A percentile compares a stretch with the other conserved stretches of the same genome.
These are phyloP conservation scores for Xiphydria camelus DNA, from an alignment of 2,888 invertebrate species.

Conservation along the genomic window DNA sequence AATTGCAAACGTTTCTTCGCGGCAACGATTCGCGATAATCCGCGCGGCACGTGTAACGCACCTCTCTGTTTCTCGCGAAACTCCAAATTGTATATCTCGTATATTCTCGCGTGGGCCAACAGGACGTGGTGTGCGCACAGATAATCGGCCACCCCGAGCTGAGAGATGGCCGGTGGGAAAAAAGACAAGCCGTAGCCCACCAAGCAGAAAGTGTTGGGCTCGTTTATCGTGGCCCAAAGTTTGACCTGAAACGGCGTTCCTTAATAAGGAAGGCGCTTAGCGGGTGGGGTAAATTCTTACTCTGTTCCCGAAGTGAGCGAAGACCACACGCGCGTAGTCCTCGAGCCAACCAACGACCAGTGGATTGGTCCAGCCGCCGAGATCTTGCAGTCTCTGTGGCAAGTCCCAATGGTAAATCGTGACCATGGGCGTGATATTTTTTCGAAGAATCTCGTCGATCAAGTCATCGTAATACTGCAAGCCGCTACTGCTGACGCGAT, in stretches of 20 bases:
- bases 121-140: conserved; percentile 67
- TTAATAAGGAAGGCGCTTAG: conserved; percentile 59
- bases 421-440: conserved; percentile 65
- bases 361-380: conserved; percentile 72
- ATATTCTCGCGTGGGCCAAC: conserved; percentile 68
- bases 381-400: conserved; percentile 66
- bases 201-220: conserved; percentile 66
- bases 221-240: conserved; percentile 79
- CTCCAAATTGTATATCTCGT: conserved; percentile 64
- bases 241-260: conserved; percentile 54
- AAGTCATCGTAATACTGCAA: conserved; percentile 77
- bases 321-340: conserved; percentile 66
- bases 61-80: conserved; percentile 62
- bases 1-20: no score
- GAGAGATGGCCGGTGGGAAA: conserved; percentile 27
- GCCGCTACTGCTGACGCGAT: conserved; percentile 70
- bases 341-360: conserved; percentile 67
- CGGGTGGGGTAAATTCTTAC: no score
- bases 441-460: conserved; percentile 68
- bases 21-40: no score
- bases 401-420: conserved; percentile 62
- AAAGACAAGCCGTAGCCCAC: conserved; percentile 59
- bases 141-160: conserved; percentile 64
- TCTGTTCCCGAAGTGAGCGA: conserved; percentile 65
- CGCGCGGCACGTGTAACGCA: conserved; percentile 36